Conservation (phyloP, 2,113 vertebrate genomes). For the Herpetotheres cachinnans region DNA sequence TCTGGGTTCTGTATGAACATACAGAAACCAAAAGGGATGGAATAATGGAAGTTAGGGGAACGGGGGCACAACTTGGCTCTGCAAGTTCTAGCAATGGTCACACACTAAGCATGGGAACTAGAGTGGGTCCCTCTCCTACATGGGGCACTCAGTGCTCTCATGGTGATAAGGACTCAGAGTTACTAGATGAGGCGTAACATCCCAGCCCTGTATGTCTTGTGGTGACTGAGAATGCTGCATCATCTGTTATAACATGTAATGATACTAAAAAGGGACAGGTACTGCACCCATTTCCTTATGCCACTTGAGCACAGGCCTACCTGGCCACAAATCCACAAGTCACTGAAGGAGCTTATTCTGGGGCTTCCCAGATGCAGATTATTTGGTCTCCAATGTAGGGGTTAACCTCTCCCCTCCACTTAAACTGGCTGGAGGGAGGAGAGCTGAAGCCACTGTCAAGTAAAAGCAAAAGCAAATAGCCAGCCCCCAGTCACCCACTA, state of each 20-base stretch:
- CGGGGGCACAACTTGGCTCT: fast-evolving
- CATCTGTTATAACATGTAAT: not conserved
- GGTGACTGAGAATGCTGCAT: not conserved
- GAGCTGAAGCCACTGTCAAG: not conserved
- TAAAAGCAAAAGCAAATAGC: not conserved
- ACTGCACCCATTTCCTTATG: not conserved
- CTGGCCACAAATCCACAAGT: not conserved
- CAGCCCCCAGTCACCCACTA: not conserved
- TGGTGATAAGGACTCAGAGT: not conserved
- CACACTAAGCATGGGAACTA: not conserved
- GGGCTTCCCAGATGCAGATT: not conserved
- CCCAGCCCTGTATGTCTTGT: not conserved
- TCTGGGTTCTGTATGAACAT: not conserved
- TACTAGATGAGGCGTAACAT: not conserved
- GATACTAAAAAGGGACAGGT: not conserved
- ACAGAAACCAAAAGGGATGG: not conserved
- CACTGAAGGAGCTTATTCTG: not conserved
- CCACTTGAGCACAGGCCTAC: not conserved
- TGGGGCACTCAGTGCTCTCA: not conserved
- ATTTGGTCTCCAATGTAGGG: not conserved
- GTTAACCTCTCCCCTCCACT: not conserved
- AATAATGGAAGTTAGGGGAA: not conserved
- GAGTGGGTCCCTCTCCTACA: not conserved
- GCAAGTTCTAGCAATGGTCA: not conserved
- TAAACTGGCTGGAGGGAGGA: not conserved